Evolutionary conservation across 2,113 vertebrate genomes (phyloP).

Genomic region (Hassar affinis): DNA sequence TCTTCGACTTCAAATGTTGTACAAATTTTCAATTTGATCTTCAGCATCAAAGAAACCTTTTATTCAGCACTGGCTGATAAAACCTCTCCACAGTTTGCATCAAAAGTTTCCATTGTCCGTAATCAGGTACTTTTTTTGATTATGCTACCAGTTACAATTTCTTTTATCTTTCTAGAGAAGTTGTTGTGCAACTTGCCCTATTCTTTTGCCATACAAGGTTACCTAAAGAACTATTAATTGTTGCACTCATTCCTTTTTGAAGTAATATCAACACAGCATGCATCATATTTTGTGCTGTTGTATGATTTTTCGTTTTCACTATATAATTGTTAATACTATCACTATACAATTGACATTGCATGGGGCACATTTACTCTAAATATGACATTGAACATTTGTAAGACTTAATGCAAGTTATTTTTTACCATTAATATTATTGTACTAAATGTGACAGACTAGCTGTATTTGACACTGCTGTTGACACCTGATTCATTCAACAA

Average conservation of each 20-base stretch:
- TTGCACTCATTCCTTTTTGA: not conserved
- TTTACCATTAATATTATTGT: not conserved
- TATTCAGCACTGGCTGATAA: not conserved
- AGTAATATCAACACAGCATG: too few species aligned
- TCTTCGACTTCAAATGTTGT: too few species aligned
- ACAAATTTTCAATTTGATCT: not conserved
- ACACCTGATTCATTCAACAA: not conserved
- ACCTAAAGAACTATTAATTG: not conserved
- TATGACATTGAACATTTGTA: not conserved
- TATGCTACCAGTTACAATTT: not conserved
- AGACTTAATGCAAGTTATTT: not conserved
- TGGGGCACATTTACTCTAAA: too few species aligned
- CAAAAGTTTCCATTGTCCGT: not conserved
- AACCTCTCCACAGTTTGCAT: not conserved
- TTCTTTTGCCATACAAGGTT: not conserved
- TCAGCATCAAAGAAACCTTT: conserved; percentile 5
- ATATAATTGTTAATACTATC: too few species aligned
- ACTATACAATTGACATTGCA: too few species aligned
- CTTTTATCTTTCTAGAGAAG: not conserved
- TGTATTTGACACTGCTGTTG: not conserved
- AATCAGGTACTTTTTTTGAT: not conserved
- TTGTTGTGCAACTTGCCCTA: not conserved
- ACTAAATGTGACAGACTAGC: not conserved
- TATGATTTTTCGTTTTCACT: not conserved
- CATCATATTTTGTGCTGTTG: not conserved